phyloP scores from a whole-genome alignment of 1,140 invertebrate species.

The Sycophila sp. region DNA sequence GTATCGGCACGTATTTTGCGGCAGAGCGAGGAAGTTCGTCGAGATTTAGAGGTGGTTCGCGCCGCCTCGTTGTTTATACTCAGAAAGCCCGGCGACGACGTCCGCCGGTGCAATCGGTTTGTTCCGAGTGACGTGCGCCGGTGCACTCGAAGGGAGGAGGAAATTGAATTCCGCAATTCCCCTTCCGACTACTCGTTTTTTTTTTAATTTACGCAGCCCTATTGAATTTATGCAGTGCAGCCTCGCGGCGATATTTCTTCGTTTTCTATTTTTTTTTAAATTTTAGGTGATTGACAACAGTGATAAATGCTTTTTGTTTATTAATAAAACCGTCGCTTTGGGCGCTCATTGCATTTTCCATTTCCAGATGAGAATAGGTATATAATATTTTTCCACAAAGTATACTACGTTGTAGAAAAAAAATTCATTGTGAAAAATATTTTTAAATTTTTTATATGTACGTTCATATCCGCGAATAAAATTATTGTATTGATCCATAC shows the following conservation, averaged over 20 bases:
- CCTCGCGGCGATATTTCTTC: neutral
- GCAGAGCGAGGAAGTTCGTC: neutral
- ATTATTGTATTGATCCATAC: no score
- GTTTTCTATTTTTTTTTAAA: neutral
- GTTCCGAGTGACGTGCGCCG: neutral
- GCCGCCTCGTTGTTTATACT: conserved; percentile 4
- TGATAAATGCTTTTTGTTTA: no score
- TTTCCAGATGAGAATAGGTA: no score
- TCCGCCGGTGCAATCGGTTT: neutral
- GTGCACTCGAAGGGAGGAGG: neutral
- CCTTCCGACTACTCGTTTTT: neutral
- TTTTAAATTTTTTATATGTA: no score
- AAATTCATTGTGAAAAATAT: no score
- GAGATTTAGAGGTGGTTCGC: conserved; percentile 2
- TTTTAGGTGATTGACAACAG: no score
- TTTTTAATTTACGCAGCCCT: neutral
- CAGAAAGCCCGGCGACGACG: neutral
- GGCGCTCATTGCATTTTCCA: no score
- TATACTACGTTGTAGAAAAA: no score
- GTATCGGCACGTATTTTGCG: neutral
- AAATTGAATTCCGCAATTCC: neutral
- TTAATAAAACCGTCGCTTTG: no score
- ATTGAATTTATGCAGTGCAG: neutral
- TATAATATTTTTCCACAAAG: no score
- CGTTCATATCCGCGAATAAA: no score